Evolutionary conservation across 2,888 invertebrate species (phyloP), one percentile per base, ranked within the genome.

Genomic region (Celastrina argiolus): DNA sequence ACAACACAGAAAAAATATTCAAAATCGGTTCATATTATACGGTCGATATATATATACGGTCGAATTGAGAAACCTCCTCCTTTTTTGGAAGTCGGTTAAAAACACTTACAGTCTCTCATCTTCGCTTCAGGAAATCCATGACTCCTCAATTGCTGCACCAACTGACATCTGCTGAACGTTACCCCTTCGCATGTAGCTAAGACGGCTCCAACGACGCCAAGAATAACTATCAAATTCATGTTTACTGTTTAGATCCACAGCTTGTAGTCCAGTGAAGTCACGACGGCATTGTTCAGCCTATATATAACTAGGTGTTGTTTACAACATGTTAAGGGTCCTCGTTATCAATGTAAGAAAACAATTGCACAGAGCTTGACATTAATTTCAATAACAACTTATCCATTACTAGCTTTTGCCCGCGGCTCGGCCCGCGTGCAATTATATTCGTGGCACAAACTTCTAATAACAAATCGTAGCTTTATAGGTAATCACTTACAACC

Each of bases 121-220:
- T 81, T 75, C 31, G 76, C 70, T 61, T 76, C 77, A 0, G 81
- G 78, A 61, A 83, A 81, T 0, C 81, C 81, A 67, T 82, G 80
- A 1, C 63, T 73, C 65, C 78, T 72, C 8, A 72, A n/a, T 26
- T 70, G 68, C 8, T 56, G 42, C 0, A 72, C 68, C 59, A 72
- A 61, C 56, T 67, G 67, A 61, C 70, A 71, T 39, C 68, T 51
- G 3, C 66, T 56, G 12, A 70, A 56, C 1, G 63, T 71, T 66
- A 68, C 83, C 76, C 1, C 82, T 58, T 69, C 68, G 31, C 68
- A 63, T 16, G 42, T 51, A 18, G 67, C 36, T 2, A 58, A 36
- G n/a, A 66, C 26, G 22, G 63, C 67, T 12, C 59, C 31, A 2
- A 39, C 28, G 34, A 51, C 2, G 28, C 56, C 64, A 59, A 66